phyloP scores from a whole-genome alignment of 2,888 invertebrate genomes.

The Torymus texanus region DNA sequence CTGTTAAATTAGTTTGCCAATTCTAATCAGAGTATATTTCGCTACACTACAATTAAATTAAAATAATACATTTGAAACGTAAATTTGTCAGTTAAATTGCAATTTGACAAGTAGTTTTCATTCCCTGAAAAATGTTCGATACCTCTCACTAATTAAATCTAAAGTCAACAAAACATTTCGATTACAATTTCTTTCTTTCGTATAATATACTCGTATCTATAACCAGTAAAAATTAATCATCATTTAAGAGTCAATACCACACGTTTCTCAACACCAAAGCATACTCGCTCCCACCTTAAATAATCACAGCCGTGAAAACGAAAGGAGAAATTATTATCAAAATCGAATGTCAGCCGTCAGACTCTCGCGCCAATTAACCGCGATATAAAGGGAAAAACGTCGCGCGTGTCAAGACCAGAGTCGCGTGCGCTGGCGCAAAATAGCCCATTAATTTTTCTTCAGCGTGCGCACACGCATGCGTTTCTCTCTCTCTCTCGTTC shows the following conservation, averaged over 20 bases:
- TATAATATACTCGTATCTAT: no score
- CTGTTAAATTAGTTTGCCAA: slow-evolving; percentile 40
- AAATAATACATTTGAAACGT: not conserved
- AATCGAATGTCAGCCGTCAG: slow-evolving; percentile 37
- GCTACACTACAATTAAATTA: slow-evolving; percentile 18
- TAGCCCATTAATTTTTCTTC: slow-evolving; percentile 45
- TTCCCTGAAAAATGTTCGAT: no score
- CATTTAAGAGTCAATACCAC: no score
- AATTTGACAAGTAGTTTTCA: not conserved
- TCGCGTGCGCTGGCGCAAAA: not conserved
- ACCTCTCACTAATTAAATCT: no score
- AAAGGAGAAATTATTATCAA: not conserved
- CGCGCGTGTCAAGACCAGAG: slow-evolving; percentile 42
- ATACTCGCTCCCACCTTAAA: not conserved
- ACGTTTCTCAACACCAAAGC: no score
- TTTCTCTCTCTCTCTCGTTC: no score
- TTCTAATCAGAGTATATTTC: slow-evolving; percentile 29
- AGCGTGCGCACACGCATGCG: not conserved
- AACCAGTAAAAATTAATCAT: no score
- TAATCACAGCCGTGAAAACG: not conserved
- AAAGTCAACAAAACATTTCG: no score
- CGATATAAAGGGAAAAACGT: slow-evolving; percentile 32
- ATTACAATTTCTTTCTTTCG: no score
- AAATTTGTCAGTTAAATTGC: not conserved
- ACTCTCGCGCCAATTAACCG: slow-evolving; percentile 39